These are phyloP conservation scores for Takifugu flavidus DNA, from an alignment of 2,113 vertebrate species.

Conservation along the genomic window DNA sequence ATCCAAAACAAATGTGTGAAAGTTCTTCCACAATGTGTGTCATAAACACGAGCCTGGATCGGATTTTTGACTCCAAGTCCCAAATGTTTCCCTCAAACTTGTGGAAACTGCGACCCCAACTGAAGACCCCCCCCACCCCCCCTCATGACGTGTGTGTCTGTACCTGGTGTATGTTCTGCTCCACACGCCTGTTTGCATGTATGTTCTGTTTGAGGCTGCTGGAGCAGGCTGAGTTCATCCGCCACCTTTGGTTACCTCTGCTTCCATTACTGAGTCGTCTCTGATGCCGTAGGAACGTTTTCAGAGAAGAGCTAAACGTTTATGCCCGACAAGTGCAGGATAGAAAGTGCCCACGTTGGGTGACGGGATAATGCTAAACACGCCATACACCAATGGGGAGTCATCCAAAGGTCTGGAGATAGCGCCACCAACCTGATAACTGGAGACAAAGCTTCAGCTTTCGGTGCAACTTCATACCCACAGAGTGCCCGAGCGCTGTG, in stretches of 20 bases:
- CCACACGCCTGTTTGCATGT: neutral
- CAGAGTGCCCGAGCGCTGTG: neutral
- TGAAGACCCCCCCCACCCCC: constrained; percentile 14
- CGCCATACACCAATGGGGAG: no score
- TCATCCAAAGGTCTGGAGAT: no score
- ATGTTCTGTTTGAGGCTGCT: neutral
- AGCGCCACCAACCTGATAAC: no score
- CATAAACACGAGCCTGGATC: constrained; percentile 43
- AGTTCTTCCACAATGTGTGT: constrained; percentile 36
- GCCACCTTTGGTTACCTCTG: constrained; percentile 9
- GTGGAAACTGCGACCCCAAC: constrained; percentile 54
- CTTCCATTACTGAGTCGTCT: no score
- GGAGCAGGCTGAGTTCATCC: constrained; percentile 1
- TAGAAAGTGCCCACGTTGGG: no score
- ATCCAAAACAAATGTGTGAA: neutral
- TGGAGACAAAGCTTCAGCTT: no score
- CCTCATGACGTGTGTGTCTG: neutral
- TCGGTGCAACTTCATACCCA: no score
- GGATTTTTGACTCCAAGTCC: constrained; percentile 34
- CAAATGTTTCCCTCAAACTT: constrained; percentile 43
- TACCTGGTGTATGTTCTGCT: neutral
- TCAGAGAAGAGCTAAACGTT: no score
- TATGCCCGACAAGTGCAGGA: neutral
- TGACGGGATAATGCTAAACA: neutral
- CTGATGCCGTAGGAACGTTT: no score